These are phyloP conservation scores for Jacana jacana DNA, from an alignment of 2,113 vertebrate species.

Conservation along the genomic window DNA sequence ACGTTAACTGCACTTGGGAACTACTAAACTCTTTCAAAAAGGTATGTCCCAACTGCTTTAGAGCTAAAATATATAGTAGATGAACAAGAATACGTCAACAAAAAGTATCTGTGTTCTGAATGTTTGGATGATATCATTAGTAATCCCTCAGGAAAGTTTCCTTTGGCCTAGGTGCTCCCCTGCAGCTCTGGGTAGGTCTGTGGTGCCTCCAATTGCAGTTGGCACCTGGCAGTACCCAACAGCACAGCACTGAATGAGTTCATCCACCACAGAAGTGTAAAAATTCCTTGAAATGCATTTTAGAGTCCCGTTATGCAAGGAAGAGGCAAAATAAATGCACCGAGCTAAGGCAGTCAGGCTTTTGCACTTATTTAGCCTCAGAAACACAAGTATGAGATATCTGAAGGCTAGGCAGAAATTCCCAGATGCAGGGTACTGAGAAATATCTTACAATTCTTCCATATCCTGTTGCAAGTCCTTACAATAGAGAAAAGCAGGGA, in stretches of 20 bases:
- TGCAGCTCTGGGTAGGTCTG: background rate
- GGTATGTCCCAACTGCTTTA: background rate
- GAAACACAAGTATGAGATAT: background rate
- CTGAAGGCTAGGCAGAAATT: background rate
- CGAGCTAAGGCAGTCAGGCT: background rate
- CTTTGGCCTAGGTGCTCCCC: background rate
- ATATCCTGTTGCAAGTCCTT: background rate
- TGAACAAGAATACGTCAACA: background rate
- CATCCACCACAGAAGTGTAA: background rate
- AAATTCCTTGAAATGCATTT: background rate
- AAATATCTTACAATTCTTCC: background rate
- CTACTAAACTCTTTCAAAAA: background rate
- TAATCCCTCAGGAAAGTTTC: constrained; percentile 9
- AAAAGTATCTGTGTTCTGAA: background rate
- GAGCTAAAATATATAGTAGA: background rate
- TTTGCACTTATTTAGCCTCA: background rate
- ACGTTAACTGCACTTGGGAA: background rate
- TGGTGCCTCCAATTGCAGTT: background rate
- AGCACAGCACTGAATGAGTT: background rate
- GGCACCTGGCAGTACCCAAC: background rate
- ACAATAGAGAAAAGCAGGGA: background rate
- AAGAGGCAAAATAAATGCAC: background rate
- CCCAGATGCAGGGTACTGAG: background rate
- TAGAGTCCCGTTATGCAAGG: background rate
- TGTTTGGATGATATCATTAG: background rate